Percentiles rank a stretch among this genome's conserved stretches.
These are phyloP conservation scores for Calcarius lapponicus DNA, from an alignment of 2,797 vertebrate species.

Conservation along the genomic window DNA sequence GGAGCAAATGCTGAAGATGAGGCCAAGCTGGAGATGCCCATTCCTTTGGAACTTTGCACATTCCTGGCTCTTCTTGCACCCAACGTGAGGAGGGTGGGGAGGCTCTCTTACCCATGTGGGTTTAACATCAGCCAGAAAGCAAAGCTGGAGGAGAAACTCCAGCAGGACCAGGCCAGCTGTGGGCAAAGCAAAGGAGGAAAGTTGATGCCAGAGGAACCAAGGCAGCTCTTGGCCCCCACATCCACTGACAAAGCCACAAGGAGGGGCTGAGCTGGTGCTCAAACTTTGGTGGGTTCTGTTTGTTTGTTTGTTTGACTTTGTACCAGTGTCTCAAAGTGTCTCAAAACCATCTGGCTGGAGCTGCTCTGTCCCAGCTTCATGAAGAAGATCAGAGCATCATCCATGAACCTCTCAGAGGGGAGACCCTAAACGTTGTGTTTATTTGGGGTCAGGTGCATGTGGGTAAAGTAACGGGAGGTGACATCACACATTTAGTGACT, in stretches of 20 bases:
- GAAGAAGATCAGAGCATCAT: not conserved
- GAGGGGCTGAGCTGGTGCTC: not conserved
- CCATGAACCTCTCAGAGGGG: not conserved
- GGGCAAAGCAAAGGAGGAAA: fast-evolving
- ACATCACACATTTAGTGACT: no score
- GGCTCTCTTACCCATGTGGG: fast-evolving
- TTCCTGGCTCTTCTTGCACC: not conserved
- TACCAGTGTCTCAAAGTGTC: not conserved
- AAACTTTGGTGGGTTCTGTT: no score
- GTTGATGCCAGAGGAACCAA: not conserved
- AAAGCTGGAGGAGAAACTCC: not conserved
- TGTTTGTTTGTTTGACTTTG: no score
- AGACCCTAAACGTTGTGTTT: no score
- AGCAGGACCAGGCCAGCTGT: not conserved
- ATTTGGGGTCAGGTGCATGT: no score
- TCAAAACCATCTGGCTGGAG: not conserved
- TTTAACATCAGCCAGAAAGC: not conserved
- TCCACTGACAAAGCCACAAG: fast-evolving
- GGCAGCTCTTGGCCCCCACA: not conserved
- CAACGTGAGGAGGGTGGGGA: fast-evolving
- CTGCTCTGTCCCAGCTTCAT: not conserved
- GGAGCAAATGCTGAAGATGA: not conserved
- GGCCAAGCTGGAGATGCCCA: not conserved
- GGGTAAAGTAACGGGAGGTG: no score
- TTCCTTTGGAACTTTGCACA: not conserved